These are phyloP conservation scores for Agonopterix alstromeriana DNA, from an alignment of 2,888 invertebrate species.

Conservation along the genomic window DNA sequence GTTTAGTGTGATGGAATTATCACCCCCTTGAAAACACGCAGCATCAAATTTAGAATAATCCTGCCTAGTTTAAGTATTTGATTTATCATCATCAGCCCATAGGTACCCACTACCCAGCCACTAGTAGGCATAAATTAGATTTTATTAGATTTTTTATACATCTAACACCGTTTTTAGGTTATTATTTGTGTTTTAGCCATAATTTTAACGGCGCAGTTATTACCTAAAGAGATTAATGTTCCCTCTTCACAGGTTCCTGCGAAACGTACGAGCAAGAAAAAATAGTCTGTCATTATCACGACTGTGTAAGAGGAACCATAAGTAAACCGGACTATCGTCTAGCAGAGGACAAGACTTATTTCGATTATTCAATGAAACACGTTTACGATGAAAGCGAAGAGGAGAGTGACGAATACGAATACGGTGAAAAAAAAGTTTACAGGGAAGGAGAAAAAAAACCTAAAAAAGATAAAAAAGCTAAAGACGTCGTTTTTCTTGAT, in stretches of 20 bases:
- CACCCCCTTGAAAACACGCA: no score
- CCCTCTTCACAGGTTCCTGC: constrained; percentile 65
- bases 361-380: constrained; percentile 60
- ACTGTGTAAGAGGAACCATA: constrained; percentile 69
- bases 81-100: no score
- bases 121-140: no score
- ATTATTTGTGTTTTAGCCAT: not conserved
- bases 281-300: constrained; percentile 76
- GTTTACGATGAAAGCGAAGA: constrained; percentile 31
- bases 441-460: constrained; percentile 13
- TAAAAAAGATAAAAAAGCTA: constrained; percentile 15
- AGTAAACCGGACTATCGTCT: constrained; percentile 58
- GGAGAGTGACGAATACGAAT: constrained; percentile 10
- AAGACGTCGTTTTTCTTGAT: not conserved
- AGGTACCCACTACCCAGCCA: no score
- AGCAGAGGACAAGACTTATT: constrained; percentile 62
- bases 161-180: no score
- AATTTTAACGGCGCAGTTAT: not conserved
- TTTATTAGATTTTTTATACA: not conserved
- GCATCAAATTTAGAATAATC: no score
- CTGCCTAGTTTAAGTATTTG: no score
- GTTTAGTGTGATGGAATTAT: no score
- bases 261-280: constrained; percentile 79
- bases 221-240: not conserved
- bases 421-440: not conserved